These are phyloP conservation scores for Microtus montanus DNA, from an alignment of 2,113 vertebrate species.

Conservation along the genomic window DNA sequence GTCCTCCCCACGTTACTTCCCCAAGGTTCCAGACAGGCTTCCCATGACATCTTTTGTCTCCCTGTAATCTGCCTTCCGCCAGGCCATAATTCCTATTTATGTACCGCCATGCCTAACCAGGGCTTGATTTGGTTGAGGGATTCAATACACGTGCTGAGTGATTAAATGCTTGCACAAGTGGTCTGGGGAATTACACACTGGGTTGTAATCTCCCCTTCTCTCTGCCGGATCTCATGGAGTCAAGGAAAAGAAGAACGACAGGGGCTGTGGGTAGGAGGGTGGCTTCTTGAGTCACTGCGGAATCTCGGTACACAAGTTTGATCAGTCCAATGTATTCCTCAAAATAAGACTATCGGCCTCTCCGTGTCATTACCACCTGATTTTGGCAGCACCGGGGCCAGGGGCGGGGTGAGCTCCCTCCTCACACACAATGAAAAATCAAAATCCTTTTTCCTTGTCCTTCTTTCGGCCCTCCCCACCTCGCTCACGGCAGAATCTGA, in stretches of 20 bases:
- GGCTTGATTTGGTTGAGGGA: not conserved
- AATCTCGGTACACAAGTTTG: not conserved
- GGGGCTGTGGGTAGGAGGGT: not conserved
- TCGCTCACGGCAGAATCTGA: not conserved
- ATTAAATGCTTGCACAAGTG: constrained; percentile 23
- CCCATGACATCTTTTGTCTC: not conserved
- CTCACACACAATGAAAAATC: not conserved
- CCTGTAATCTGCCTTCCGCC: not conserved
- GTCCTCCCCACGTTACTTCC: not conserved
- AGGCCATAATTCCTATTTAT: not conserved
- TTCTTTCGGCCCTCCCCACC: not conserved
- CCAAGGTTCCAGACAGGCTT: not conserved
- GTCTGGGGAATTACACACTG: not conserved
- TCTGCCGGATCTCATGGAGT: not conserved
- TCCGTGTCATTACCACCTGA: not conserved
- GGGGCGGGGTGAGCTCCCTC: not conserved
- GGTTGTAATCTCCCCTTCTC: not conserved
- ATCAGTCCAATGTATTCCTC: not conserved
- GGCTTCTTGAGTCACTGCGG: not conserved
- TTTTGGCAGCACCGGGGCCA: too few relatives aligned
- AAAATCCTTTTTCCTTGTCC: not conserved
- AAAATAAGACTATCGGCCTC: not conserved
- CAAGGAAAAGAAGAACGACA: not conserved
- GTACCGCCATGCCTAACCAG: not conserved
- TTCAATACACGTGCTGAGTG: not conserved